Conservation (phyloP, 2,888 invertebrate genomes). For the Cacoxenus indagator region DNA sequence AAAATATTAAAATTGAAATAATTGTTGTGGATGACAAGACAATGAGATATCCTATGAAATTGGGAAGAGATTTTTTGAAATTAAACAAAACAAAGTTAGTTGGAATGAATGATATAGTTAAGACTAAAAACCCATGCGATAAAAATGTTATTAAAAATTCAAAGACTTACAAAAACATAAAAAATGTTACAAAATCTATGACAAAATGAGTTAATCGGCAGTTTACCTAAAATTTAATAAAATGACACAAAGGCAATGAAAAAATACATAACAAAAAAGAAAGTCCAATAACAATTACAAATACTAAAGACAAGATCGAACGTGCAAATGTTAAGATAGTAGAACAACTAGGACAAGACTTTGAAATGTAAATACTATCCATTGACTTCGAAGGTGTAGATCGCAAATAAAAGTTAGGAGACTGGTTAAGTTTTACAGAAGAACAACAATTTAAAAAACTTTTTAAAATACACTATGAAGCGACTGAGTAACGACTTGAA, state of each 20-base stretch:
- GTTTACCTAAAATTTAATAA: not conserved
- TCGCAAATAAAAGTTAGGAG: too few relatives aligned
- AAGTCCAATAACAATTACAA: not conserved
- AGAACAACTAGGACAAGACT: not conserved
- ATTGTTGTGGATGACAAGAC: too few relatives aligned
- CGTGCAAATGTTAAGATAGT: not conserved
- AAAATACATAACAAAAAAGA: not conserved
- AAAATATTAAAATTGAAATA: too few relatives aligned
- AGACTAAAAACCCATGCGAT: not conserved
- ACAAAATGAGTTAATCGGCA: not conserved
- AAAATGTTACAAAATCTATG: not conserved
- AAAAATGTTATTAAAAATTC: not conserved
- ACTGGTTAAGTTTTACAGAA: too few relatives aligned
- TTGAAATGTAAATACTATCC: too few relatives aligned
- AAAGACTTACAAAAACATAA: not conserved
- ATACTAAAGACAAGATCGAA: not conserved
- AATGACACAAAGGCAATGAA: not conserved
- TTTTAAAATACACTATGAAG: too few relatives aligned
- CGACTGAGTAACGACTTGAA: too few relatives aligned
- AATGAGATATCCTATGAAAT: too few relatives aligned
- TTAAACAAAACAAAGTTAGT: too few relatives aligned
- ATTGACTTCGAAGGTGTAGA: too few relatives aligned
- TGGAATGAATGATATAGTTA: not conserved
- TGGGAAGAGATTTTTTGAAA: too few relatives aligned
- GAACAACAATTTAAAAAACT: too few relatives aligned